A percentile compares a stretch with the other conserved stretches of the same genome.
Conservation (phyloP, 2,113 vertebrate genomes). For the Phodopus roborovskii region DNA sequence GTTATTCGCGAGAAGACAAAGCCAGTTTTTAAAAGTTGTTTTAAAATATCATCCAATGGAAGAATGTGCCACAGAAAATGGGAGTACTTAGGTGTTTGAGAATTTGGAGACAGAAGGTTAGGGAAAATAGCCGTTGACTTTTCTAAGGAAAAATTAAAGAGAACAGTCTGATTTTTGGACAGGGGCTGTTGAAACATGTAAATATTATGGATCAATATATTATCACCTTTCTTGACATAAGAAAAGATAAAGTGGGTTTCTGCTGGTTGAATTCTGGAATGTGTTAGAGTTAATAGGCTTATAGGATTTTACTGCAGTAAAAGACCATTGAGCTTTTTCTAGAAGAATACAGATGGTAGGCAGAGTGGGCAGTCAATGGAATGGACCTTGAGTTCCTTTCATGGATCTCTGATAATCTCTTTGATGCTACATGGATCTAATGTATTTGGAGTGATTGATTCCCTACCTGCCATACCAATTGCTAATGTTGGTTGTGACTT, state of each 20-base stretch:
- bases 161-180: neutral
- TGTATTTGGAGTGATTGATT: neutral
- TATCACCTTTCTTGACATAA: neutral
- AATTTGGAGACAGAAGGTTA: neutral
- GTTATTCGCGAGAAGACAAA: slow-evolving; percentile 35
- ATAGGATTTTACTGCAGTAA: neutral
- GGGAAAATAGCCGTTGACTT: neutral
- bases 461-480: neutral
- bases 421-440: neutral
- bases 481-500: neutral
- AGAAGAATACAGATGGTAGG: neutral
- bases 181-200: neutral
- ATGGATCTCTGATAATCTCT: neutral
- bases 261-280: neutral
- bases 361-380: neutral
- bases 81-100: neutral
- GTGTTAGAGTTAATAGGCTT: neutral
- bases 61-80: neutral
- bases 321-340: neutral
- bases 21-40: slow-evolving; percentile 36
- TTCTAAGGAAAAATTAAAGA: neutral
- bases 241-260: neutral
- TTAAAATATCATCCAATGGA: slow-evolving; percentile 17
- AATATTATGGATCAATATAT: neutral
- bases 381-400: neutral